Evolutionary conservation across 2,888 invertebrate genomes (phyloP).

Genomic region (Anagyrus pseudococci): DNA sequence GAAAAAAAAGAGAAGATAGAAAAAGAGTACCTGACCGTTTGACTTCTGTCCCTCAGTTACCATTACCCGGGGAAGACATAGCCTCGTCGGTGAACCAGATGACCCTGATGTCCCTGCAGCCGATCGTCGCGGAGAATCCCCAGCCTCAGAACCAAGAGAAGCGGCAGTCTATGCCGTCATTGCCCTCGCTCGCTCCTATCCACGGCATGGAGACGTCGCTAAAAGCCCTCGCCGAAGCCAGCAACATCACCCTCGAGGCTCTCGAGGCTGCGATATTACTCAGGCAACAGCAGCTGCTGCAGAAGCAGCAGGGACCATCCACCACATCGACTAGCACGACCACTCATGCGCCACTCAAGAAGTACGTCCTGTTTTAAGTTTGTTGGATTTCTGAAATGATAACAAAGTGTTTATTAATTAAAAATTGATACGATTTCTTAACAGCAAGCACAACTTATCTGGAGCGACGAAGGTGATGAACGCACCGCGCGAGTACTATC

Average conservation of each 20-base stretch:
- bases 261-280: slow-evolving; percentile 77
- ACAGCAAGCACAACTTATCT: slow-evolving; percentile 37
- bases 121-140: slow-evolving; percentile 43
- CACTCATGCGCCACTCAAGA: slow-evolving; percentile 54
- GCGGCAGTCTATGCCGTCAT: slow-evolving; percentile 44
- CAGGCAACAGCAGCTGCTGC: slow-evolving; percentile 73
- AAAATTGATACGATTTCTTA: neutral
- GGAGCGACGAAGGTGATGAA: slow-evolving; percentile 79
- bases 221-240: slow-evolving; percentile 70
- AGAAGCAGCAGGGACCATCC: slow-evolving; percentile 65
- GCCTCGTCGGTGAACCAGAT: slow-evolving; percentile 54
- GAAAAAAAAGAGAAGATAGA: too few species aligned
- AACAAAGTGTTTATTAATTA: neutral
- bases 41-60: slow-evolving; percentile 47
- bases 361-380: slow-evolving; percentile 40
- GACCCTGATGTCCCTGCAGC: slow-evolving; percentile 54
- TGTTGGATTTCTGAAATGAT: neutral
- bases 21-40: too few species aligned
- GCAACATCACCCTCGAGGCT: slow-evolving; percentile 80
- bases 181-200: slow-evolving; percentile 52
- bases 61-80: slow-evolving; percentile 54
- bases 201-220: slow-evolving; percentile 63
- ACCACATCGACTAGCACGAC: slow-evolving; percentile 63
- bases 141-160: slow-evolving; percentile 47
- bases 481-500: slow-evolving; percentile 87